Conservation (phyloP, 92 coral and sea anemone genomes). For the Phenganax subtilis region DNA sequence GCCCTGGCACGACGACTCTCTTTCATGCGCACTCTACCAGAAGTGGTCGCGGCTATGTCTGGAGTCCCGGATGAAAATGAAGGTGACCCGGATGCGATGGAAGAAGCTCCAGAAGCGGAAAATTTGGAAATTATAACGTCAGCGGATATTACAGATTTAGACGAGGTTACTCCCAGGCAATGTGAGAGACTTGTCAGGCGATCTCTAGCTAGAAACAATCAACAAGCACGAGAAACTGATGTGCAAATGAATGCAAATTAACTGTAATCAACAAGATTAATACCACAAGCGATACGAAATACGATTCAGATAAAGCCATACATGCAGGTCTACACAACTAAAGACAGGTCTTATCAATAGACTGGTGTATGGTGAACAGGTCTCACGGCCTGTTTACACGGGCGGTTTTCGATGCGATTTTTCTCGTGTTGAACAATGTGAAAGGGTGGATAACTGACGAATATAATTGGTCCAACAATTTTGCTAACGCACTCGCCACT, state of each 20-base stretch:
- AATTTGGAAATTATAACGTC: constrained; percentile 16
- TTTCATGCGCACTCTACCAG: constrained; percentile 42
- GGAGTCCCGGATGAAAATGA: not conserved
- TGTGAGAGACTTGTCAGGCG: constrained; percentile 54
- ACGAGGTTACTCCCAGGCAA: constrained; percentile 42
- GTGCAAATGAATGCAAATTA: not conserved
- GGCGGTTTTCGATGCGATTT: too few relatives aligned
- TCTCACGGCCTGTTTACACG: too few relatives aligned
- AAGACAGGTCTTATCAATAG: too few relatives aligned
- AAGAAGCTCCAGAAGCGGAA: not conserved
- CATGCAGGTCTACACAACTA: too few relatives aligned
- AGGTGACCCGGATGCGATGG: not conserved
- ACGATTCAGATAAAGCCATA: too few relatives aligned
- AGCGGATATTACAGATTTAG: constrained; percentile 38
- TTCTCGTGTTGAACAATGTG: too few relatives aligned
- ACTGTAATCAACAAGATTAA: not conserved
- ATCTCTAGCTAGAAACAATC: constrained; percentile 46
- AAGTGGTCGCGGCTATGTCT: constrained; percentile 46
- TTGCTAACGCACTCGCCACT: too few relatives aligned
- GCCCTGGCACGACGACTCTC: constrained; percentile 57
- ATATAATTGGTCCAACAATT: too few relatives aligned
- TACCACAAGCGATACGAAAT: not conserved
- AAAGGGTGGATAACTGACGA: too few relatives aligned
- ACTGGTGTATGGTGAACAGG: too few relatives aligned
- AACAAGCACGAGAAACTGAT: not conserved